Evolutionary conservation across 2,797 vertebrate species (phyloP), one percentile per base, ranked within the genome.

Genomic region (Macroramphosus scolopax): DNA sequence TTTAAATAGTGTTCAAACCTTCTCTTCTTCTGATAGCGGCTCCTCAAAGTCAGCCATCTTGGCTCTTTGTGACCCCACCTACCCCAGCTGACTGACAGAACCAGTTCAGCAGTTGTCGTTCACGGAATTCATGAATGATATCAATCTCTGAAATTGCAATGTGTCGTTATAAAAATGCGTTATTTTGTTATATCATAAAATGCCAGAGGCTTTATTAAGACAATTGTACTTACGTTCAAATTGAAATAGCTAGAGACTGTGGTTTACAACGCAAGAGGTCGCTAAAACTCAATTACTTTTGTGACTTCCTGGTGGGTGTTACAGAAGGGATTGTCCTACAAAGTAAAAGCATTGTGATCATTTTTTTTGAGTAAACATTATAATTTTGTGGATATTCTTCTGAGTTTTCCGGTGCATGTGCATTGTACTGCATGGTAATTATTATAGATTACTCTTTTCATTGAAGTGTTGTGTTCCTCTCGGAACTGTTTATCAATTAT

Each of bases 21-120:
- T 98, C 88, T 97, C 95, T 39, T 96, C 93, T 51, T 97, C 95
- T 86, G 93, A 92, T 85, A 97, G 90, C 82, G 92, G 92, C 53
- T 94, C 95, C 80, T 96, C 95, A 73, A 92, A 91, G 86, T 97
- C 95, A 68, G 94, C 95, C 95, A 98, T 98, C 84, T 97, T 93
- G 91, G 90, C 90, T 91, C 88, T 88, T 82, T 88, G 73, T 86
- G 86, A 87, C 88, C 88, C 83, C 87, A 87, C 90, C 91, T 83
- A 84, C 81, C 18, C 45, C 51, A 68, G 82, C 87, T 86, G 80
- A 75, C 57, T 76, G 80, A 81, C 72, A 64, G 54, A 18, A 54
- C 36, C n/a, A 5, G 31, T 10, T 34, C 34, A 4, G 5, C 2
- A 16, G 28, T 26, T 51, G 29, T 40, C 55, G 2, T 1, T 22